These are phyloP conservation scores for Ernsta delagoae DNA, from an alignment of 2,888 invertebrate genomes.

Conservation along the genomic window DNA sequence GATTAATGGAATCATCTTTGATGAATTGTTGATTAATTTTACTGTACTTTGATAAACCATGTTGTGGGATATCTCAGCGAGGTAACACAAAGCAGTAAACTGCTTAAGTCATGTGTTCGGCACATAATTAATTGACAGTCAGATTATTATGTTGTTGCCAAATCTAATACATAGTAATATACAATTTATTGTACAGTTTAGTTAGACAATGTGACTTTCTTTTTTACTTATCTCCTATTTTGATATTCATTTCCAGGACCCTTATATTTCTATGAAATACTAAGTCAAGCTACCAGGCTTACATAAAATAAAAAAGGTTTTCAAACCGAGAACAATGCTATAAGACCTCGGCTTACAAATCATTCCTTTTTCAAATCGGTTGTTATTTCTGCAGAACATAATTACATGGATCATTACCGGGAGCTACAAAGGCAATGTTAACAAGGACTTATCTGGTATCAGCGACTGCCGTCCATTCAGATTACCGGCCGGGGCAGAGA, in stretches of 20 bases:
- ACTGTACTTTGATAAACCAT: not conserved
- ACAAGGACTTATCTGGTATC: conserved; percentile 7
- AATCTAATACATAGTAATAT: too few relatives aligned
- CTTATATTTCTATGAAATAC: not conserved
- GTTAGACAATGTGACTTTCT: too few relatives aligned
- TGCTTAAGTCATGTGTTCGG: too few relatives aligned
- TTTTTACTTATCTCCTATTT: too few relatives aligned
- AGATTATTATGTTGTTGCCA: too few relatives aligned
- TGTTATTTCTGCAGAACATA: not conserved
- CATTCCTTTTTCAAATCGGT: not conserved
- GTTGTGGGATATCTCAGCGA: too few relatives aligned
- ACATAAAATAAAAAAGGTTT: not conserved
- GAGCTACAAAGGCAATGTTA: conserved; percentile 10
- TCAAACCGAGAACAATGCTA: not conserved
- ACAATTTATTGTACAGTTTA: too few relatives aligned
- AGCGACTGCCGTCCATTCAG: conserved; percentile 1
- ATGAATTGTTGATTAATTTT: not conserved
- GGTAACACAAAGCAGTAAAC: too few relatives aligned
- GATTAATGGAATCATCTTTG: not conserved
- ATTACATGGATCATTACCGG: not conserved
- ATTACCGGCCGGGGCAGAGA: not conserved
- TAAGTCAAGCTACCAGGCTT: not conserved
- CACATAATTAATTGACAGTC: too few relatives aligned
- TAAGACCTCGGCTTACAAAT: conserved; percentile 3
- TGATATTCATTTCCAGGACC: not conserved